A percentile compares a stretch with the other conserved stretches of the same genome.
Evolutionary conservation across 2,888 invertebrate genomes (phyloP).

Genomic region (Hypolimnas misippus): DNA sequence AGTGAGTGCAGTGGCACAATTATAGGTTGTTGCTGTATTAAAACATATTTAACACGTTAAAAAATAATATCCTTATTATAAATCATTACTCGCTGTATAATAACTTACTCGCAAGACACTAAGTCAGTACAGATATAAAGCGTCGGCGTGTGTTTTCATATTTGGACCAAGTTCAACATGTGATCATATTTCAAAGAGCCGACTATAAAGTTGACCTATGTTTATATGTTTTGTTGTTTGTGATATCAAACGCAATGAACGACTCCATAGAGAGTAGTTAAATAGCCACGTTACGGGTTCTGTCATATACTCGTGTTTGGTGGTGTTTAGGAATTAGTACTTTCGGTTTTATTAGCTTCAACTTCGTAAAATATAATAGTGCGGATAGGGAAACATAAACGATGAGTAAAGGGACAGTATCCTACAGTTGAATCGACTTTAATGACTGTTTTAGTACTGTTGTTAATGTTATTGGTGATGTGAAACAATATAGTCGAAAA

Average conservation of each 20-base stretch:
- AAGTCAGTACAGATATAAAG: no score
- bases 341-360: constrained; percentile 43
- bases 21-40: no score
- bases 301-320: constrained; percentile 50
- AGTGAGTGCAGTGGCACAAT: no score
- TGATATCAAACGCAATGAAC: constrained; percentile 46
- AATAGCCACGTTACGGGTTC: constrained; percentile 48
- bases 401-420: constrained; percentile 22
- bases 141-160: constrained; percentile 12
- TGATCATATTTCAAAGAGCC: constrained; percentile 23
- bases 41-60: no score
- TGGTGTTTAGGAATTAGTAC: constrained; percentile 50
- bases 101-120: no score
- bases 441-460: not conserved
- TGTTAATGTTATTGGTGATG: not conserved
- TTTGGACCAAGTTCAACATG: constrained; percentile 18
- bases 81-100: no score
- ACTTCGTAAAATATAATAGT: constrained; percentile 44
- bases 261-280: constrained; percentile 49
- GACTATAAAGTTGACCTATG: constrained; percentile 33
- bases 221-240: constrained; percentile 46
- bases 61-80: no score
- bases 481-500: not conserved
- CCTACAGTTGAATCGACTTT: constrained; percentile 13
- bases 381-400: constrained; percentile 34